phyloP scores from a whole-genome alignment of 2,797 vertebrate species.

The Parambassis ranga region DNA sequence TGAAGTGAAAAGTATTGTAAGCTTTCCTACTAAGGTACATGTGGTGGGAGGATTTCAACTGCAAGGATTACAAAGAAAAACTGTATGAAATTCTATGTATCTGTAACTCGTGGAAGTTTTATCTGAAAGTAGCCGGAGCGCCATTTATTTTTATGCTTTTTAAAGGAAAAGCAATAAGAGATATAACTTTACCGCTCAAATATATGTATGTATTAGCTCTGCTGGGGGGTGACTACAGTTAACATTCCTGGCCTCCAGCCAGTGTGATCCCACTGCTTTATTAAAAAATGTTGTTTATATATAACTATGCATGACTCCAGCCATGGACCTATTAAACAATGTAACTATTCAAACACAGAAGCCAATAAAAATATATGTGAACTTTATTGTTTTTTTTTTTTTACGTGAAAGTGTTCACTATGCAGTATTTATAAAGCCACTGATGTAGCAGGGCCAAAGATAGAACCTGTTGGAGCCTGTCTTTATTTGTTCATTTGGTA shows the following conservation, averaged over 20 bases:
- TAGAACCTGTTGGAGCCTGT: no score
- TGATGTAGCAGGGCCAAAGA: no score
- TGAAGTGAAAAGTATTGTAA: constrained; percentile 10
- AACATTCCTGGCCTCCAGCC: constrained; percentile 22
- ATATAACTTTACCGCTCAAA: constrained; percentile 38
- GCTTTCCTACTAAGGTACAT: not conserved
- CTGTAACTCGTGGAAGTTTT: not conserved
- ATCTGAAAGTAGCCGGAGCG: constrained; percentile 4
- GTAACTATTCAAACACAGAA: not conserved
- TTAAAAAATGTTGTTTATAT: constrained; percentile 9
- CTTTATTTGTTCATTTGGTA: no score
- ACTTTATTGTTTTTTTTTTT: not conserved
- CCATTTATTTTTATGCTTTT: constrained; percentile 33
- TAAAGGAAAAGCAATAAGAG: constrained; percentile 16
- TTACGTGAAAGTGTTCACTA: no score
- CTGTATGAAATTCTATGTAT: not conserved
- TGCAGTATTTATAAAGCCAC: no score
- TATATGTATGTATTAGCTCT: constrained; percentile 24
- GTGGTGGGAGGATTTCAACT: not conserved
- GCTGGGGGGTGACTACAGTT: constrained; percentile 12
- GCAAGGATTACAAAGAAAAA: constrained; percentile 26
- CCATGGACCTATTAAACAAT: not conserved
- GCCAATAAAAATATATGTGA: not conserved
- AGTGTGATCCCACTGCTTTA: constrained; percentile 8
- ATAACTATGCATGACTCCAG: constrained; percentile 9